A percentile compares a stretch with the other conserved stretches of the same genome.
These are phyloP conservation scores for Gobius niger DNA, from an alignment of 2,113 vertebrate species.

Conservation along the genomic window DNA sequence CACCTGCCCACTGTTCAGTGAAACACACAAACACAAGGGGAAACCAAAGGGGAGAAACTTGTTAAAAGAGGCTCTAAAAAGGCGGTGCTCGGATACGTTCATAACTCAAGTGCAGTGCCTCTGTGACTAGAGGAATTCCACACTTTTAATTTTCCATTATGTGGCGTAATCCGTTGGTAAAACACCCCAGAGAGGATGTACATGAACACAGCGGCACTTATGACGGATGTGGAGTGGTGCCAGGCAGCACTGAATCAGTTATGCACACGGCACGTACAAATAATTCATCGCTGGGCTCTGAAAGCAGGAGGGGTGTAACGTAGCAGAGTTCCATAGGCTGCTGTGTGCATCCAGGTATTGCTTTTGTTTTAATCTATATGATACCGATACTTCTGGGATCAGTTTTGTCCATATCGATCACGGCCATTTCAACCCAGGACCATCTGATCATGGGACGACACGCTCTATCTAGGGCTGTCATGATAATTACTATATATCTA, in stretches of 20 bases:
- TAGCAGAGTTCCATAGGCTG: slow-evolving; percentile 36
- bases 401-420: too few relatives aligned
- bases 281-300: slow-evolving; percentile 62
- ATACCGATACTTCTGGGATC: too few relatives aligned
- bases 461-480: too few relatives aligned
- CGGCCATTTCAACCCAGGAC: too few relatives aligned
- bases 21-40: slow-evolving; percentile 11
- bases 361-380: too few relatives aligned
- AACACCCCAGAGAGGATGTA: slow-evolving; percentile 38
- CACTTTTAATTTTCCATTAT: slow-evolving; percentile 36
- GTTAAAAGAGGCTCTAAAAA: not conserved
- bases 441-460: too few relatives aligned
- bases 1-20: slow-evolving; percentile 23
- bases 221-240: slow-evolving; percentile 50
- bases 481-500: too few relatives aligned
- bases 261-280: slow-evolving; percentile 65
- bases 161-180: slow-evolving; percentile 43
- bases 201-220: slow-evolving; percentile 40
- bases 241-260: slow-evolving; percentile 57
- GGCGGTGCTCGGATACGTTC: slow-evolving; percentile 14
- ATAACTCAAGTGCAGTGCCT: slow-evolving; percentile 20
- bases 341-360: slow-evolving; percentile 14
- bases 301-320: slow-evolving; percentile 46
- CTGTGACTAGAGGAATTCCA: slow-evolving; percentile 24
- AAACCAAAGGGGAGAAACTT: not conserved